These are phyloP conservation scores for Phenganax marumi DNA, from an alignment of 92 coral and sea anemone species.

Conservation along the genomic window DNA sequence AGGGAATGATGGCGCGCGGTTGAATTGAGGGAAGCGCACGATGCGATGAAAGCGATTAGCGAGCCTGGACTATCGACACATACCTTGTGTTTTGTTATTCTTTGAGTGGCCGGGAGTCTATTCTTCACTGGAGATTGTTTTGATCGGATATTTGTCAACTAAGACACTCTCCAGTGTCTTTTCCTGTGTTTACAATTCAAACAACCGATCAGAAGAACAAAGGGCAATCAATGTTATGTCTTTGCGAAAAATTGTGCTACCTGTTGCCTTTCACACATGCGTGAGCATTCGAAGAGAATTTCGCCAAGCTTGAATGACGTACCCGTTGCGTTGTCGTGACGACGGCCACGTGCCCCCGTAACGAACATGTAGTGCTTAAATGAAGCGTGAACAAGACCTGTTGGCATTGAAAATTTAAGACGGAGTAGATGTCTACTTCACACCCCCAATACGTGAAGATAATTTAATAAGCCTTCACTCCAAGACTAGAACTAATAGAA, in stretches of 20 bases:
- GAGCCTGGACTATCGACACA: not conserved
- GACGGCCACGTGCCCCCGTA: slow-evolving; percentile 22
- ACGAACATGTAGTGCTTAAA: slow-evolving; percentile 12
- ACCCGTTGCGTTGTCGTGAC: slow-evolving; percentile 10
- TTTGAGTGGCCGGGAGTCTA: slow-evolving; percentile 35
- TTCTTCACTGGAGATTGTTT: slow-evolving; percentile 36
- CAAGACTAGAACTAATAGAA: no score
- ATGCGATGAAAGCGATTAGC: slow-evolving; percentile 3
- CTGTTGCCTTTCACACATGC: slow-evolving; percentile 22
- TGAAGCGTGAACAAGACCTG: slow-evolving; percentile 31
- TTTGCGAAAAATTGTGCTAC: slow-evolving; percentile 29
- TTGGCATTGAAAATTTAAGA: not conserved
- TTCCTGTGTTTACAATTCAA: slow-evolving; percentile 32
- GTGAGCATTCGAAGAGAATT: not conserved
- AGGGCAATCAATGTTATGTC: slow-evolving; percentile 31
- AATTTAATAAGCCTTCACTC: no score
- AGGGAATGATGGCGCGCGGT: no score
- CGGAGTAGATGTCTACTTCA: not conserved
- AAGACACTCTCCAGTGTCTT: slow-evolving; percentile 30
- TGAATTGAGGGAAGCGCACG: not conserved
- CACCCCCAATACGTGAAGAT: not conserved
- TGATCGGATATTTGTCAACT: slow-evolving; percentile 41
- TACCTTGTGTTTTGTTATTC: slow-evolving; percentile 31
- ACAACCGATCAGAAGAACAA: slow-evolving; percentile 40
- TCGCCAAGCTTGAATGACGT: slow-evolving; percentile 17